phyloP scores from a whole-genome alignment of 2,113 vertebrate genomes.

The Lepidiolamprologus cunningtoni region DNA sequence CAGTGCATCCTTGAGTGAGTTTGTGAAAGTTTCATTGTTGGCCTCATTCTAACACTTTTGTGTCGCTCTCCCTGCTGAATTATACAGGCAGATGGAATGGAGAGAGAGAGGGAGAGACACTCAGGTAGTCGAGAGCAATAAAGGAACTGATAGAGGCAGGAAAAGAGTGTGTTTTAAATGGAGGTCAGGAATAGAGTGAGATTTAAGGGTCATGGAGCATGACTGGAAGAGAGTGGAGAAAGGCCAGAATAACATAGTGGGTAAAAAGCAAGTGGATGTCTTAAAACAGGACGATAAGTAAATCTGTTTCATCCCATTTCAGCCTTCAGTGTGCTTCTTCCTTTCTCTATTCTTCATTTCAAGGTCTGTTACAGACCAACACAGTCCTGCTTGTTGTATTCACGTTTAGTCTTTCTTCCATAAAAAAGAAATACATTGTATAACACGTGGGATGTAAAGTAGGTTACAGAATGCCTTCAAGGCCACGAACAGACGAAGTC shows the following conservation, averaged over 20 bases:
- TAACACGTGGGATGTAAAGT: constrained; percentile 4
- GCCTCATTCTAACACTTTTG: constrained; percentile 21
- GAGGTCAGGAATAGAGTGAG: constrained; percentile 23
- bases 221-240: background rate
- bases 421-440: background rate
- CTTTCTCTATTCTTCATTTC: background rate
- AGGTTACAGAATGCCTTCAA: constrained; percentile 20
- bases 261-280: constrained; percentile 40
- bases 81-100: constrained; percentile 25
- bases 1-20: background rate
- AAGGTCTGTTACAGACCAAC: background rate
- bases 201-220: constrained; percentile 27
- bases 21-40: background rate
- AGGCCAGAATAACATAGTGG: constrained; percentile 17
- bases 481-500: background rate
- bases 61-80: constrained; percentile 53
- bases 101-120: background rate
- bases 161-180: constrained; percentile 11
- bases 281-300: background rate
- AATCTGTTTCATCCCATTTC: background rate
- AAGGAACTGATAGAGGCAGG: background rate
- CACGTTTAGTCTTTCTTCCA: background rate
- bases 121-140: background rate
- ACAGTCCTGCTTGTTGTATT: background rate
- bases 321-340: background rate